Base-by-base conservation (phyloP, 1,140 invertebrate species). In the Drosophila kohkoa region DNA sequence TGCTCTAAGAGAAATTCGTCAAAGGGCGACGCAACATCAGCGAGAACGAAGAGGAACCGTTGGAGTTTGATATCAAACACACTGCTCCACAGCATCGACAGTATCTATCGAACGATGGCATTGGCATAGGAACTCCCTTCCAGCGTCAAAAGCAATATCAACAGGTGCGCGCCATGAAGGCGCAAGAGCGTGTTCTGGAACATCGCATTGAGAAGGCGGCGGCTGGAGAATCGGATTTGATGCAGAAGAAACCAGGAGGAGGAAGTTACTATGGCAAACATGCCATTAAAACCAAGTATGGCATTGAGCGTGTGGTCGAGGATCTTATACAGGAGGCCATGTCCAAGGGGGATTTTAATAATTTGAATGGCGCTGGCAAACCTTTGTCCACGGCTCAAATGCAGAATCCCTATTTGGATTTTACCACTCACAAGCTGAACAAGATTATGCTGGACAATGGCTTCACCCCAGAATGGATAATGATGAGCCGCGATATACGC, bases 321-420 rank as follows among this genome's bases (percentile, higher is more conserved):
- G 97, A 98, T 94, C 93, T 98, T 54, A 98, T 98, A 66, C 96
- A 97, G 81, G 97, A 98, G 87, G 96, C 97, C 1, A 98, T 98
- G 95, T 96, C 95, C 5, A 96, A 95, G 92, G 97, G 97, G 0
- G 96, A 98, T 83, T 98, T 98, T 92, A 95, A 95, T 75, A 97
- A 98, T 93, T 92, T 98, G 7, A 93, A 94, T 52, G 96, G 97
- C 1, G 94, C 93, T 66, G 97, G 97, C 35, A 98, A 98, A 92
- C 97, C 97, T 1, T 92, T 98, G 1, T 93, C 94, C 59, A 93
- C 94, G 49, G 90, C 94, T 45, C 94, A 95, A 62, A 94, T 95
- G 75, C 93, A 93, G 69, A 98, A 97, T 94, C 97, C 97, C 4
- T 96, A 97, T 92, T 95, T 98, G 5, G 97, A 98, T 93, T 96